Conservation (phyloP, 2,888 invertebrate species). For the Drosophila suboccidentalis region DNA sequence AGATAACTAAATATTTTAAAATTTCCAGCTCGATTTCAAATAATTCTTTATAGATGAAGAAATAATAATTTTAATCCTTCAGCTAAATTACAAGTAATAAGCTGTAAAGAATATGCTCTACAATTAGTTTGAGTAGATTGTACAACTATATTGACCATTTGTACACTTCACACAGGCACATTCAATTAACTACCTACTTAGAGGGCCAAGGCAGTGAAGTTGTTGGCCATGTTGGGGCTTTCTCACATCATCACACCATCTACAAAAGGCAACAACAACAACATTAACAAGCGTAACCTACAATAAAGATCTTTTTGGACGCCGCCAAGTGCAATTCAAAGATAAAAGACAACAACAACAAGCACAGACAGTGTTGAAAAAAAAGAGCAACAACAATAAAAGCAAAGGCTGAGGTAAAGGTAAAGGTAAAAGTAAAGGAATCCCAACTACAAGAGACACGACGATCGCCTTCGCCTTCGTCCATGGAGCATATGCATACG, state of each 20-base stretch:
- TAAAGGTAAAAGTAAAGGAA: constrained; percentile 22
- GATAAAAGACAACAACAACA: constrained; percentile 39
- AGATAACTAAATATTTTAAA: too few relatives aligned
- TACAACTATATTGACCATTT: constrained; percentile 2
- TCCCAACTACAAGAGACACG: constrained; percentile 27
- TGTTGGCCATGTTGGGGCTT: constrained; percentile 16
- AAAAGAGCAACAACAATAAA: constrained; percentile 33
- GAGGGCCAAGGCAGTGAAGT: constrained; percentile 5
- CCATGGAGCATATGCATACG: constrained; percentile 35
- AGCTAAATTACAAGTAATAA: background rate
- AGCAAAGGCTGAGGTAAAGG: constrained; percentile 18
- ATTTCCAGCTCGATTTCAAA: too few relatives aligned
- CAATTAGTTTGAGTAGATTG: constrained; percentile 6
- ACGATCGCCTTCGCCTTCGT: constrained; percentile 49
- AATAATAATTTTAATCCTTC: background rate
- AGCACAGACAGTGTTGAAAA: constrained; percentile 28
- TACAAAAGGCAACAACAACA: constrained; percentile 31
- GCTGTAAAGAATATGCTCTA: background rate
- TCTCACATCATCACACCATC: constrained; percentile 72
- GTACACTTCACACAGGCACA: constrained; percentile 16
- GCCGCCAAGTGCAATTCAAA: constrained; percentile 42
- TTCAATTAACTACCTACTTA: constrained; percentile 41
- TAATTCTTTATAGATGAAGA: too few relatives aligned
- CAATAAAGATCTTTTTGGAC: constrained; percentile 47
- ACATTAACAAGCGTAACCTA: constrained; percentile 32